These are phyloP conservation scores for Novumbra hubbsi DNA, from an alignment of 2,797 vertebrate species.

Conservation along the genomic window DNA sequence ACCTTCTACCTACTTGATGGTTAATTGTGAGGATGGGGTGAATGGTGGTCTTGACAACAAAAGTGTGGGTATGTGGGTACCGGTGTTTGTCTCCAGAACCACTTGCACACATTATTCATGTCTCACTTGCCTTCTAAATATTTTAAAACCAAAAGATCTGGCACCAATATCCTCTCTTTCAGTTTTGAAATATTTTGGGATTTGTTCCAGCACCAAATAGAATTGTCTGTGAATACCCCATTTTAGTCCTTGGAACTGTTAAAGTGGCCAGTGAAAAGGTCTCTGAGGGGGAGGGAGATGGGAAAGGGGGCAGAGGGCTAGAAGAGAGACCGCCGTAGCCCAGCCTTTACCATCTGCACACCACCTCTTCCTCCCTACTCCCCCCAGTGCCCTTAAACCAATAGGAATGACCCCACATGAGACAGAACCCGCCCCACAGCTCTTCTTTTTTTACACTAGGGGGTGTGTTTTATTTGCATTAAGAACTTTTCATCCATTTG, in stretches of 20 bases:
- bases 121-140: background rate
- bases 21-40: too few species aligned
- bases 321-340: background rate
- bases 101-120: background rate
- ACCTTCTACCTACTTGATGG: too few species aligned
- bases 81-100: constrained; percentile 3
- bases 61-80: constrained; percentile 4
- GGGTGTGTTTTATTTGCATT: background rate
- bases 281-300: background rate
- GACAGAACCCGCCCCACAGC: background rate
- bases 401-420: background rate
- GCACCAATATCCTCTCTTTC: too few species aligned
- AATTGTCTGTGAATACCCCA: too few species aligned
- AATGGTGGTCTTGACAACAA: too few species aligned
- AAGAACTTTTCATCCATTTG: background rate
- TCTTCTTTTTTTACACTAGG: background rate
- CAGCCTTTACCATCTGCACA: background rate
- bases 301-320: background rate
- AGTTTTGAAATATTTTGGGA: too few species aligned
- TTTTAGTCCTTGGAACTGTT: too few species aligned
- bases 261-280: too few species aligned
- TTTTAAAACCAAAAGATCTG: too few species aligned
- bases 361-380: background rate
- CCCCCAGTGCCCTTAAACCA: background rate
- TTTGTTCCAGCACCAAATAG: too few species aligned